Base-by-base conservation (phyloP, 2,113 vertebrate genomes). In the Opisthocomus hoazin region DNA sequence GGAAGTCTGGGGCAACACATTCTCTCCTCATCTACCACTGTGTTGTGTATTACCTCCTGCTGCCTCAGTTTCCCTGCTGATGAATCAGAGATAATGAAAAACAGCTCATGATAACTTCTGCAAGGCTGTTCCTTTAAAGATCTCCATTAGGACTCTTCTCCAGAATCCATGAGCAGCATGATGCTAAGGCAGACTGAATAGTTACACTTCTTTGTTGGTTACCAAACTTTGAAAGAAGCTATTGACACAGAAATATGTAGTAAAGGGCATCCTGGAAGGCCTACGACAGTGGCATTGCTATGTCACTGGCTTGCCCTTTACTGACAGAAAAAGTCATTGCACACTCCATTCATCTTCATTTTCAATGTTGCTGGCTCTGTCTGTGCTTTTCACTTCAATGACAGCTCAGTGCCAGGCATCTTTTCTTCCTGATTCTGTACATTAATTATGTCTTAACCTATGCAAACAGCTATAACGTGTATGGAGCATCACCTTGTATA, bases 61-160 rank as follows among this genome's bases (percentile, higher is more conserved):
- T 94, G 87, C 84, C 95, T 96, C 96, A 93, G 78, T 96, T 96
- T 96, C 93, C 78, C 79, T 46, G 63, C 46, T 83, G 54, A 37
- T 89, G 54, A 85, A 84, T 75, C 20, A 32, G 36, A 24, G 3
- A 29, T 41, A 54, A 30, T 57, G 73, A 60, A 84, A 82, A 89
- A 24, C 57, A 71, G 34, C 11, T 91, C 45, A 6, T 26, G 45
- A 23, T 64, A 87, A 89, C 41, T 91, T 87, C 43, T 87, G 18
- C 30, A n/a, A 61, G 57, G 53, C 48, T 82, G 12, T 61, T 84
- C 32, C 70, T 85, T 91, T 18, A 46, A 79, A 14, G 24, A 53
- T 56, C 65, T 82, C 8, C 0, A 15, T 64, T n/a, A 81, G 45
- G 57, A 69, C 39, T 75, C n/a, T 88, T 4, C 15, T 90, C 4